phyloP scores from a whole-genome alignment of 1,140 invertebrate species.

The Drosophila chauvacae region DNA sequence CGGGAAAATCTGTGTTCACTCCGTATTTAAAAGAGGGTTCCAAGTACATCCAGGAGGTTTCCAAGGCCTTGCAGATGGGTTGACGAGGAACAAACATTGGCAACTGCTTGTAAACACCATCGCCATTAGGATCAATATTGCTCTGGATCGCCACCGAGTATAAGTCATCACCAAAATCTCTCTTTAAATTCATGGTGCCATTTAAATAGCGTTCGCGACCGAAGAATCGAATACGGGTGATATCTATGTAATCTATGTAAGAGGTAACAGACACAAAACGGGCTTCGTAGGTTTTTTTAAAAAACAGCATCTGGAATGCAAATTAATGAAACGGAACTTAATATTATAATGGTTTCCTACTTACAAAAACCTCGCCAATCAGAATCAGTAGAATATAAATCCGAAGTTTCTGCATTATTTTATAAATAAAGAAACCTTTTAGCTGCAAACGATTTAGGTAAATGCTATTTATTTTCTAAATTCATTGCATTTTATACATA shows the following conservation, averaged over 20 bases:
- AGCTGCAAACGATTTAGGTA: not conserved
- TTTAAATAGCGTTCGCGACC: conserved; percentile 30
- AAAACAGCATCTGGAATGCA: not conserved
- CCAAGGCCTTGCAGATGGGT: conserved; percentile 22
- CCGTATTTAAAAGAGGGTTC: conserved; percentile 1
- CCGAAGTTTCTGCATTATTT: not conserved
- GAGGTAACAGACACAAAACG: not conserved
- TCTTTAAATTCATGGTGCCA: conserved; percentile 20
- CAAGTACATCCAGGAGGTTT: conserved; percentile 9
- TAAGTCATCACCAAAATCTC: conserved; percentile 15
- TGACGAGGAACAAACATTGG: conserved; percentile 3
- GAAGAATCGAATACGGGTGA: conserved; percentile 8
- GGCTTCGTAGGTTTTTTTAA: not conserved
- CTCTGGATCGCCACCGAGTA: conserved; percentile 13
- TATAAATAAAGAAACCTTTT: not conserved
- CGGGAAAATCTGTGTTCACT: conserved; percentile 35
- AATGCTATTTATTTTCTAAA: not conserved
- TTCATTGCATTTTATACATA: not conserved
- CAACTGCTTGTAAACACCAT: conserved; percentile 32
- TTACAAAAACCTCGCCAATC: not conserved
- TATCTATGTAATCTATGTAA: not conserved
- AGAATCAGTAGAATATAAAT: not conserved
- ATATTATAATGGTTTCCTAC: not conserved
- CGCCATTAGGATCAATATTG: conserved; percentile 20
- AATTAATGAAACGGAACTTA: not conserved